These are phyloP conservation scores for Eustalomyia histrio DNA, from an alignment of 2,888 invertebrate species.

Conservation along the genomic window DNA sequence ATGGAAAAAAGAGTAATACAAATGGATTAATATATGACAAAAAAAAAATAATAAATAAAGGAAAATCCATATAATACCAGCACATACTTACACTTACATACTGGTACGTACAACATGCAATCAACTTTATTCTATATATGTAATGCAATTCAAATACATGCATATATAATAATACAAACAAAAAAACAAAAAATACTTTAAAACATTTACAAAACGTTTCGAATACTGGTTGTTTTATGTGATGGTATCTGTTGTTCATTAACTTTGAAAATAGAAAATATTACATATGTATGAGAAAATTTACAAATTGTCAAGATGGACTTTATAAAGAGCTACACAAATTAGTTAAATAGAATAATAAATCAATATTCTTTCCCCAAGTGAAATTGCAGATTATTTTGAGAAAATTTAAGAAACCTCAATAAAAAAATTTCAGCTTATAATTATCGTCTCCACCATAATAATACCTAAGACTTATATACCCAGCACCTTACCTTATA, in stretches of 20 bases:
- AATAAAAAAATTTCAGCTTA: too few relatives aligned
- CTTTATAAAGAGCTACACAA: conserved; percentile 2
- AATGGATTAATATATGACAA: conserved; percentile 55
- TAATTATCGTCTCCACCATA: too few relatives aligned
- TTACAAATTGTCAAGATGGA: conserved; percentile 1
- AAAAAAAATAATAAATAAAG: conserved; percentile 32
- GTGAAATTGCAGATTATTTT: too few relatives aligned
- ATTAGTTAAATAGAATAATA: too few relatives aligned
- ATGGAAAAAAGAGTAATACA: conserved; percentile 21
- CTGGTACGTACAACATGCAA: conserved; percentile 7
- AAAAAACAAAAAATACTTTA: conserved; percentile 50
- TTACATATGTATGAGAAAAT: background rate
- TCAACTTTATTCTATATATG: conserved; percentile 5
- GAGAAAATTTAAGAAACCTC: too few relatives aligned
- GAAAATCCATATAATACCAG: conserved; percentile 6
- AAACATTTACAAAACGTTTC: conserved; percentile 63
- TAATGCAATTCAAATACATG: conserved; percentile 20
- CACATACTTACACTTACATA: conserved; percentile 1
- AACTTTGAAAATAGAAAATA: conserved; percentile 48
- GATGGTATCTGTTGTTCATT: conserved; percentile 60
- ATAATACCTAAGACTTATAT: too few relatives aligned
- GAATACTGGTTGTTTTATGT: conserved; percentile 47
- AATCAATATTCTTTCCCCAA: too few relatives aligned
- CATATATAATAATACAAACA: conserved; percentile 18
- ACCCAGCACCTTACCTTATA: too few relatives aligned